Evolutionary conservation across 2,797 vertebrate species (phyloP).

Genomic region (Catamblyrhynchus diadema): DNA sequence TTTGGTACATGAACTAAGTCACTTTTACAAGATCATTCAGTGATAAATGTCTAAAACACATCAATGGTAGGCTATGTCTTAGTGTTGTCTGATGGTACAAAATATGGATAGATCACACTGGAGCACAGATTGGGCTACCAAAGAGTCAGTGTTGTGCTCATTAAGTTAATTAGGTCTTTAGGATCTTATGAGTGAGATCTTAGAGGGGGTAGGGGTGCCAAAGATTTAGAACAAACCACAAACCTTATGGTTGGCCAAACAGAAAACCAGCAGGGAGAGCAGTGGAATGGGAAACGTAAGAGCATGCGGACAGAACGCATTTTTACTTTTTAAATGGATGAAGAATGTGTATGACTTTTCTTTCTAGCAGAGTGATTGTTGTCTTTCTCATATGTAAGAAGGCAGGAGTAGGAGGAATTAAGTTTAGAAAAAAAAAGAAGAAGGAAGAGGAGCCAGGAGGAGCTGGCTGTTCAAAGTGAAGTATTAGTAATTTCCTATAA

Average conservation of each 20-base stretch:
- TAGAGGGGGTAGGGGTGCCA: not conserved
- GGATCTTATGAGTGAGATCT: conserved; percentile 38
- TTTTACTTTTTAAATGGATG: not conserved
- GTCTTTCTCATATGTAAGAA: conserved; percentile 15
- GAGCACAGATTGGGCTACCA: not conserved
- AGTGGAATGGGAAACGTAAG: not conserved
- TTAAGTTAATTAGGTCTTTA: conserved; percentile 9
- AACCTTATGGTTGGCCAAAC: not conserved
- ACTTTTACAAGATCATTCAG: not conserved
- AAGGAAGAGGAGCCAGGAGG: conserved; percentile 42
- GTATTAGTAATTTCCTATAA: conserved; percentile 77
- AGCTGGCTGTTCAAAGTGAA: conserved; percentile 66
- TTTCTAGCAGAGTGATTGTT: not conserved
- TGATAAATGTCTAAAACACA: not conserved
- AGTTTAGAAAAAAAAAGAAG: not conserved
- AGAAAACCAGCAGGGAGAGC: not conserved
- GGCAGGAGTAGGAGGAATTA: conserved; percentile 46
- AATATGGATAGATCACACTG: conserved; percentile 14
- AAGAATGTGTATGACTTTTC: conserved; percentile 20
- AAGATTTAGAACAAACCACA: not conserved
- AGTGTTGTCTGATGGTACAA: not conserved
- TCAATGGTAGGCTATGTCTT: not conserved
- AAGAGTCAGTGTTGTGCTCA: not conserved
- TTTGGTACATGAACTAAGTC: not conserved
- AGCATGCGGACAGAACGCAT: not conserved